A percentile compares a stretch with the other conserved stretches of the same genome.
These are phyloP conservation scores for Hydrozoanthus gracilis DNA, from an alignment of 92 coral and sea anemone genomes.

Conservation along the genomic window DNA sequence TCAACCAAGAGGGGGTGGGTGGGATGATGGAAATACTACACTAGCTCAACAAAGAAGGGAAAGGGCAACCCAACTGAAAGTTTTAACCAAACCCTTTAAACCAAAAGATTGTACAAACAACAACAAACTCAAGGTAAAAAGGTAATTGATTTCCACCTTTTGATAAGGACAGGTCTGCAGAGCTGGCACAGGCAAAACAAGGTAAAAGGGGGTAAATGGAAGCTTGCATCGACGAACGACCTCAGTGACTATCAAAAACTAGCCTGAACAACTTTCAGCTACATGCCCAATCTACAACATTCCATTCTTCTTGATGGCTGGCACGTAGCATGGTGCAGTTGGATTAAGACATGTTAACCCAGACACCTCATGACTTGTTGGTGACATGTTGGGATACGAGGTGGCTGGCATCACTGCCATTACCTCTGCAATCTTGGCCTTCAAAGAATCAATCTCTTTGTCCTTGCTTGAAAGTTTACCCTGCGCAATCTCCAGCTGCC, in stretches of 20 bases:
- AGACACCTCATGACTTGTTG: constrained; percentile 26
- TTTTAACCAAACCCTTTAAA: too few relatives aligned
- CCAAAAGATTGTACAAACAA: too few relatives aligned
- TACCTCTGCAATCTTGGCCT: constrained; percentile 97
- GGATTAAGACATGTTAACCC: constrained; percentile 71
- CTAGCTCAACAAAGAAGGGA: too few relatives aligned
- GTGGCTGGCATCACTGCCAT: constrained; percentile 94
- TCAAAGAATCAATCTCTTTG: constrained; percentile 81
- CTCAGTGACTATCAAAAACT: constrained; percentile 23
- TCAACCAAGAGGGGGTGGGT: too few relatives aligned
- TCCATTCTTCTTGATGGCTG: constrained; percentile 72
- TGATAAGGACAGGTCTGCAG: too few relatives aligned
- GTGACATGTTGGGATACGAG: constrained; percentile 38
- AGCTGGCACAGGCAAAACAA: too few relatives aligned
- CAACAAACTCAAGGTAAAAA: too few relatives aligned
- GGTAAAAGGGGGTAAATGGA: not conserved
- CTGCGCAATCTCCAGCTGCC: constrained; percentile 94
- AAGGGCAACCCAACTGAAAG: too few relatives aligned
- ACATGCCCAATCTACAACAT: constrained; percentile 43
- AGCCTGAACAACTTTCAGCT: constrained; percentile 28
- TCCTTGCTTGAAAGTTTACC: constrained; percentile 82
- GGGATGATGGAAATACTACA: too few relatives aligned
- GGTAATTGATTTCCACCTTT: too few relatives aligned
- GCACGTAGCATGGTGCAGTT: constrained; percentile 86
- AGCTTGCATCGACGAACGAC: constrained; percentile 11